Percentiles rank a stretch among this genome's conserved stretches.
Evolutionary conservation across 2,113 vertebrate species (phyloP).

Genomic region (Hyaena hyaena): DNA sequence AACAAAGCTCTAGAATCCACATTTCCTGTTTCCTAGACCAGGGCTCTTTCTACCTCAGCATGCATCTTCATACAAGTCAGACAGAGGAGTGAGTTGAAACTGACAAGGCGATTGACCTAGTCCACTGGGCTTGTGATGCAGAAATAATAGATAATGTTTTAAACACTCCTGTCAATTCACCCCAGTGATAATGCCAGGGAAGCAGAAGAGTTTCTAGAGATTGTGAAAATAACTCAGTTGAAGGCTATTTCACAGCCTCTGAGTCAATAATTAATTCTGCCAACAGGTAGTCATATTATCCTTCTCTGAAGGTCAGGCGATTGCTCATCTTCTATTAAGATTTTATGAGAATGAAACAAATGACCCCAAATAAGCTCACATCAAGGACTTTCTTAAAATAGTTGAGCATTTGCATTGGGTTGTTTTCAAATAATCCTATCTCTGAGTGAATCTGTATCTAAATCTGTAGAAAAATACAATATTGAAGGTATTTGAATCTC

Average conservation of each 20-base stretch:
- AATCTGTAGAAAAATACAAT: background rate
- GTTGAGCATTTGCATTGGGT: background rate
- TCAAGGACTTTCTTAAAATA: slow-evolving; percentile 32
- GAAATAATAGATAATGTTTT: slow-evolving; percentile 76
- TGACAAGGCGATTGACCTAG: slow-evolving; percentile 50
- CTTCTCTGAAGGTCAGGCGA: slow-evolving; percentile 61
- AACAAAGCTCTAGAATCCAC: background rate
- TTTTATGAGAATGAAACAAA: slow-evolving; percentile 67
- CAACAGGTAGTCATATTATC: slow-evolving; percentile 57
- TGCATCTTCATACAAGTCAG: background rate
- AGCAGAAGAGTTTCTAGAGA: slow-evolving; percentile 46
- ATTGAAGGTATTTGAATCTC: background rate
- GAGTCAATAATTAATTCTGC: slow-evolving; percentile 77
- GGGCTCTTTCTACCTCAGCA: background rate
- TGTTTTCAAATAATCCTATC: background rate
- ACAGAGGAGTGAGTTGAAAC: background rate
- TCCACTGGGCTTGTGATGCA: slow-evolving; percentile 42
- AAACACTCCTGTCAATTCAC: slow-evolving; percentile 63
- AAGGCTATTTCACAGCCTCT: slow-evolving; percentile 70
- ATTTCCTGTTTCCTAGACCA: background rate
- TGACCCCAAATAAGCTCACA: background rate
- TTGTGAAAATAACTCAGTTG: slow-evolving; percentile 63
- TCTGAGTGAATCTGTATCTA: background rate
- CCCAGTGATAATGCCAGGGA: slow-evolving; percentile 63
- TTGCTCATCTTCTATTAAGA: slow-evolving; percentile 63